Evolutionary conservation across 2,888 invertebrate species (phyloP).

Genomic region (Eilema griseolum): DNA sequence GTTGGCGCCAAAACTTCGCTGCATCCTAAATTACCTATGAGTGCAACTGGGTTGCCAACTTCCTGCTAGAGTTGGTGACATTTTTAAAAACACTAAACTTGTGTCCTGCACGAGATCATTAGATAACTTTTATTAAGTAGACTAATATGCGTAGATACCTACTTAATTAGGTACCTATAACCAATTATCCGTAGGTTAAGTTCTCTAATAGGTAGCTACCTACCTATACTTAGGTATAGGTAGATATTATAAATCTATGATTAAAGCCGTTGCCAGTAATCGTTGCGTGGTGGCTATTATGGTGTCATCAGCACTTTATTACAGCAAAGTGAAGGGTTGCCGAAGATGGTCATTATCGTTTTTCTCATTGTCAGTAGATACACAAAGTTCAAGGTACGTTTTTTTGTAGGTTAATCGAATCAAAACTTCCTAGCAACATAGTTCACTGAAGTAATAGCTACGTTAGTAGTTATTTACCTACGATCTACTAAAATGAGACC

Average conservation of each 20-base stretch:
- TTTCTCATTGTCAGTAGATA: slow-evolving; percentile 74
- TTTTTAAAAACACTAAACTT: too few relatives aligned
- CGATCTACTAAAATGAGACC: not conserved
- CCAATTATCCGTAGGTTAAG: too few relatives aligned
- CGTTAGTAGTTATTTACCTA: not conserved
- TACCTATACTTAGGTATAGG: too few relatives aligned
- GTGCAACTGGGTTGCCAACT: too few relatives aligned
- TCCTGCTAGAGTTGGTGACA: too few relatives aligned
- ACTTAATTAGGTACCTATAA: too few relatives aligned
- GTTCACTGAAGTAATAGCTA: slow-evolving; percentile 23
- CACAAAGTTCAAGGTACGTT: slow-evolving; percentile 74
- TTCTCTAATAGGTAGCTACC: not conserved
- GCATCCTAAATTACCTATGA: too few relatives aligned
- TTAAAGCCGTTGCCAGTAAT: slow-evolving; percentile 22
- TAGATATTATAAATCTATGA: not conserved
- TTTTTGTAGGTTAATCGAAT: slow-evolving; percentile 53
- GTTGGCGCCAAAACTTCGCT: too few relatives aligned
- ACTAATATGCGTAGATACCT: too few relatives aligned
- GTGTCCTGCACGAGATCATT: too few relatives aligned
- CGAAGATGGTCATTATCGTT: slow-evolving; percentile 70
- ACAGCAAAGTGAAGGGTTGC: slow-evolving; percentile 75
- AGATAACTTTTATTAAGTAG: too few relatives aligned
- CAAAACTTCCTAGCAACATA: slow-evolving; percentile 35
- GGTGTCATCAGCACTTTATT: slow-evolving; percentile 67
- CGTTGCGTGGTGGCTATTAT: slow-evolving; percentile 53